Evolutionary conservation across 2,888 invertebrate genomes (phyloP).

Genomic region (Sthenelais limicola): DNA sequence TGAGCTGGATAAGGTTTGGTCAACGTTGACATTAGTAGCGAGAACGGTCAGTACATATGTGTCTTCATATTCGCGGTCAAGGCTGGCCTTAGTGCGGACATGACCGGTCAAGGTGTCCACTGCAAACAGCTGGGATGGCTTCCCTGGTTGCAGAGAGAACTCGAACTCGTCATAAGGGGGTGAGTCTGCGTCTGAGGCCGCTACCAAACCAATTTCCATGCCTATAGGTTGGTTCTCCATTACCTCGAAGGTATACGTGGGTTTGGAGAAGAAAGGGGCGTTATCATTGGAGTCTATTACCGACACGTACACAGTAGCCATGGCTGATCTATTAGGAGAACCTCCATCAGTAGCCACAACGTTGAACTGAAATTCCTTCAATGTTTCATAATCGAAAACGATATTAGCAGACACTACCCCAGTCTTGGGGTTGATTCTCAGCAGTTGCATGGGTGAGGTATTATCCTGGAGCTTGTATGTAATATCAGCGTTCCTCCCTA

Average conservation of each 20-base stretch:
- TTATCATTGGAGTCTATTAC: constrained; percentile 46
- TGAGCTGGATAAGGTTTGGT: constrained; percentile 14
- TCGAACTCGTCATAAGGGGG: constrained; percentile 31
- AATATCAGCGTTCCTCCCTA: not conserved
- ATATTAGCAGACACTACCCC: constrained; percentile 24
- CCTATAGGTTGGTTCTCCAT: constrained; percentile 46
- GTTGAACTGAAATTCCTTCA: constrained; percentile 65
- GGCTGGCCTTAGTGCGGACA: constrained; percentile 82
- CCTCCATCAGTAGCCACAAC: constrained; percentile 92
- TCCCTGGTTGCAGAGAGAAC: constrained; percentile 2
- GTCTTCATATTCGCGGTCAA: constrained; percentile 87
- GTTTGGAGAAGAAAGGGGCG: constrained; percentile 40
- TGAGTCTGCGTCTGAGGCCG: constrained; percentile 35
- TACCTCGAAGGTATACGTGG: constrained; percentile 37
- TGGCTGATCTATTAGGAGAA: constrained; percentile 86
- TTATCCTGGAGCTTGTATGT: constrained; percentile 8
- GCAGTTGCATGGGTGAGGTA: constrained; percentile 14
- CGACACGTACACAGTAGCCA: constrained; percentile 79
- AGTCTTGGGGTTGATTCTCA: constrained; percentile 12
- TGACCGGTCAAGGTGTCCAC: constrained; percentile 91
- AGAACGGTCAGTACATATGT: constrained; percentile 84
- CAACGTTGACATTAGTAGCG: constrained; percentile 67
- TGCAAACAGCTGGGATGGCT: constrained; percentile 80
- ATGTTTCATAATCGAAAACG: constrained; percentile 34
- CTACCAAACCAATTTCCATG: constrained; percentile 39